Percentiles rank a stretch among this genome's conserved stretches.
Conservation (phyloP, 2,888 invertebrate genomes). For the Macaria liturata region DNA sequence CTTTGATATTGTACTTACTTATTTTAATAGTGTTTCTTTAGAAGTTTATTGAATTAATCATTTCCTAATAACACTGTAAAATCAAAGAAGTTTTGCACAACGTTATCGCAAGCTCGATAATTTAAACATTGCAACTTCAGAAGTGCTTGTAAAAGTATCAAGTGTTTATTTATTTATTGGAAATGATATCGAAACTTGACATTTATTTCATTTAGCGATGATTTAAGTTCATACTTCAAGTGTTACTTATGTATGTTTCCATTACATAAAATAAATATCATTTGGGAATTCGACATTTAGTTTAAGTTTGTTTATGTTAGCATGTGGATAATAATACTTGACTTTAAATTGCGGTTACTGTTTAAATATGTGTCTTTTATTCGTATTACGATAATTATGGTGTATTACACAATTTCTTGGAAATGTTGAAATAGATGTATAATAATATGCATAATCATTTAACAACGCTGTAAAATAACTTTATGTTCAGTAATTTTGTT, state of each 20-base stretch:
- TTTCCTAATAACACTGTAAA: background rate
- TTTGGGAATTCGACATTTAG: constrained; percentile 12
- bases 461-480: no score
- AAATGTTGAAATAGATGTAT: no score
- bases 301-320: constrained; percentile 19
- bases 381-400: no score
- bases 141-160: constrained; percentile 15
- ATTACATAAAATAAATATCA: constrained; percentile 13
- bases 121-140: constrained; percentile 8
- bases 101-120: constrained; percentile 12
- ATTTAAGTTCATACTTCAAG: constrained; percentile 10
- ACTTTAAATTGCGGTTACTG: constrained; percentile 11
- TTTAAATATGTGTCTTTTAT: background rate
- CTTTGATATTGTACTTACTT: no score
- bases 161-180: constrained; percentile 21
- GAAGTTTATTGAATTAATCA: no score
- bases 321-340: constrained; percentile 14
- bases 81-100: constrained; percentile 20
- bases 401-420: no score
- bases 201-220: constrained; percentile 9
- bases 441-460: no score
- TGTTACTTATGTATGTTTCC: constrained; percentile 2
- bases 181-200: constrained; percentile 18
- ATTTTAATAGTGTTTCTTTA: no score
- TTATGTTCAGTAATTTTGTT: no score